Percentiles rank a stretch among this genome's conserved stretches.
Evolutionary conservation across 2,797 vertebrate species (phyloP).

Genomic region (Halcyon leucocephala): DNA sequence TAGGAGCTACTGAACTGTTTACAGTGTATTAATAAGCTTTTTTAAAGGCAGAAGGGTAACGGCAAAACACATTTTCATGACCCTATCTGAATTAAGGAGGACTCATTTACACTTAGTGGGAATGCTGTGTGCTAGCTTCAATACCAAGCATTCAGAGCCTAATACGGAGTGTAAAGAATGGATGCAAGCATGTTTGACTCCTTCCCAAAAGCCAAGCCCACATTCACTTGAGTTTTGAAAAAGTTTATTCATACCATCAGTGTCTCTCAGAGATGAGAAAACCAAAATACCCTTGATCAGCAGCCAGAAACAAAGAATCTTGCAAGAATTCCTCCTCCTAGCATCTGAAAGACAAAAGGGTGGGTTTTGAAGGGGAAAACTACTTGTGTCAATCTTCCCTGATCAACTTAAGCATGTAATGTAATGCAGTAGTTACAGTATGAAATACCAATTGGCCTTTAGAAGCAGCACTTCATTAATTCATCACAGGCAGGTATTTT

Average conservation of each 20-base stretch:
- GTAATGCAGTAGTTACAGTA: not conserved
- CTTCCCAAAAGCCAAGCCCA: slow-evolving; percentile 68
- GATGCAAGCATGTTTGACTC: slow-evolving; percentile 51
- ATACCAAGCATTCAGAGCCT: slow-evolving; percentile 50
- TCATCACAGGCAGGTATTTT: slow-evolving; percentile 23
- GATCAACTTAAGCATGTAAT: not conserved
- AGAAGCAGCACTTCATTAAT: slow-evolving; percentile 8
- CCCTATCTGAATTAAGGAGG: not conserved
- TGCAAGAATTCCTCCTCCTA: not conserved
- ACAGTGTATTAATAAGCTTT: not conserved
- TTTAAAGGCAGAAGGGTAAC: not conserved
- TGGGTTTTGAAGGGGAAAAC: not conserved
- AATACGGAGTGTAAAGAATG: slow-evolving; percentile 45
- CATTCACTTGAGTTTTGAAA: slow-evolving; percentile 45
- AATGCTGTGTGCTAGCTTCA: slow-evolving; percentile 22
- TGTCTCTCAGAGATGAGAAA: not conserved
- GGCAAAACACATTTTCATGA: slow-evolving; percentile 10
- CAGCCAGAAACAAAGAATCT: not conserved
- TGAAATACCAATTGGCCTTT: slow-evolving; percentile 1
- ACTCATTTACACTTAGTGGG: slow-evolving; percentile 19
- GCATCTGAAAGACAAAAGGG: not conserved
- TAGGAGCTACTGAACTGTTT: not conserved
- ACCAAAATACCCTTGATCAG: not conserved
- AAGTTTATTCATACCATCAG: not conserved
- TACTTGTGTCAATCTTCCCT: not conserved